Conservation (phyloP, 2,797 vertebrate species). For the Nannoperca obscura region DNA sequence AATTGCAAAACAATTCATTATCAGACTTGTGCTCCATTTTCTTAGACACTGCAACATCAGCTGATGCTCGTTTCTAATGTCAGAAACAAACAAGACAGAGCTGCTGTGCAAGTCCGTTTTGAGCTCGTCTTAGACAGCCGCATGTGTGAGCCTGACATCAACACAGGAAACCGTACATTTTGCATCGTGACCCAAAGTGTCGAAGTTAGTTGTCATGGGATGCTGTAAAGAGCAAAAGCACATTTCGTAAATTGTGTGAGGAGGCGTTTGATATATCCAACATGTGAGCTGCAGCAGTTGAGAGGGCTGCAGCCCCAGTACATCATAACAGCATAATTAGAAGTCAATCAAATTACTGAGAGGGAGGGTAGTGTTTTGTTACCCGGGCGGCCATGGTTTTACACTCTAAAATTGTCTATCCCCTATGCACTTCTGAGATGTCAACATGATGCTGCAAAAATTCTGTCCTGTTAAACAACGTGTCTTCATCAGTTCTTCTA, state of each 20-base stretch:
- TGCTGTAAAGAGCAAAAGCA: background rate
- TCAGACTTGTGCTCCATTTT: background rate
- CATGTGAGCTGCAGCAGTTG: constrained; percentile 12
- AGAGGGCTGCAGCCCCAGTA: constrained; percentile 30
- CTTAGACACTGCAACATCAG: too few species aligned
- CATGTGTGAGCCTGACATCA: constrained; percentile 5
- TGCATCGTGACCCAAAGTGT: background rate
- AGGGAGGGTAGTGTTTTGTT: constrained; percentile 33
- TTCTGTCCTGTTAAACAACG: constrained; percentile 4
- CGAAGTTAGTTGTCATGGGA: background rate
- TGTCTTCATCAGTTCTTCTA: background rate
- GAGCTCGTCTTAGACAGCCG: background rate
- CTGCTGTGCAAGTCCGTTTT: background rate
- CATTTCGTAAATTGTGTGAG: constrained; percentile 15
- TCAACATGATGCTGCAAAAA: constrained; percentile 48
- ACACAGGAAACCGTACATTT: constrained; percentile 52
- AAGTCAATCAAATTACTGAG: constrained; percentile 45
- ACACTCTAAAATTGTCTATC: constrained; percentile 7
- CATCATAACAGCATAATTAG: constrained; percentile 22
- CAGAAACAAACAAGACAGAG: constrained; percentile 9
- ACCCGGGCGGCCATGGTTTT: background rate
- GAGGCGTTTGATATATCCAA: constrained; percentile 24
- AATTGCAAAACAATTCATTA: background rate
- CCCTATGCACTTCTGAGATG: background rate
- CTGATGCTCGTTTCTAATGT: background rate